A percentile compares a stretch with the other conserved stretches of the same genome.
Evolutionary conservation across 1,140 invertebrate species (phyloP).

Genomic region (Pseudomyrmex flavicornis): DNA sequence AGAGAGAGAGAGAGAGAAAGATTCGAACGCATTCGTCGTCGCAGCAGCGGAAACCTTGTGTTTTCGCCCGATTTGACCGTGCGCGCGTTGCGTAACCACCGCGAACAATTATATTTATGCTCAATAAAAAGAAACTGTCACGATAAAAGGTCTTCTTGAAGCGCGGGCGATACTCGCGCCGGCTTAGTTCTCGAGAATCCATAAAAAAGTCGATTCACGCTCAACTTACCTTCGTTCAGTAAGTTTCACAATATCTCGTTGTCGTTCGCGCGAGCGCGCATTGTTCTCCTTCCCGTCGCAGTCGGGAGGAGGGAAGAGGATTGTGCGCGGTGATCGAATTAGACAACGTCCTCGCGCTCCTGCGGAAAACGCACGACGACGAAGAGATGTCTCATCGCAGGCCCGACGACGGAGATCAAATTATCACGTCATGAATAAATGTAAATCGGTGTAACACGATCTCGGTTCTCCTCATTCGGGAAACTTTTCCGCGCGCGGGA

Average conservation of each 20-base stretch:
- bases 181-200: neutral
- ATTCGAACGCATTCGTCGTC: neutral
- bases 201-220: slow-evolving; percentile 26
- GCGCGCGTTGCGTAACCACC: slow-evolving; percentile 1
- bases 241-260: slow-evolving; percentile 29
- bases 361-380: slow-evolving; percentile 6
- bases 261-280: neutral
- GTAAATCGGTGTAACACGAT: slow-evolving; percentile 49
- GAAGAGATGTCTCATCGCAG: slow-evolving; percentile 14
- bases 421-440: slow-evolving; percentile 59
- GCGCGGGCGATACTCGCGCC: slow-evolving; percentile 17
- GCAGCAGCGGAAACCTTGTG: neutral
- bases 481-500: neutral
- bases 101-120: slow-evolving; percentile 56
- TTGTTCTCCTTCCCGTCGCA: neutral
- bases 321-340: slow-evolving; percentile 29
- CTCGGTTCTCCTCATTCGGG: slow-evolving; percentile 6
- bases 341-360: slow-evolving; percentile 16
- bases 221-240: slow-evolving; percentile 32
- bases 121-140: slow-evolving; percentile 40
- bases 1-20: no score
- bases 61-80: neutral
- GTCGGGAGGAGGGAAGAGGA: neutral
- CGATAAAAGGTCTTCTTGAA: slow-evolving; percentile 54
- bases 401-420: slow-evolving; percentile 26